Evolutionary conservation across 2,113 vertebrate genomes (phyloP).

Genomic region (Orcinus orca): DNA sequence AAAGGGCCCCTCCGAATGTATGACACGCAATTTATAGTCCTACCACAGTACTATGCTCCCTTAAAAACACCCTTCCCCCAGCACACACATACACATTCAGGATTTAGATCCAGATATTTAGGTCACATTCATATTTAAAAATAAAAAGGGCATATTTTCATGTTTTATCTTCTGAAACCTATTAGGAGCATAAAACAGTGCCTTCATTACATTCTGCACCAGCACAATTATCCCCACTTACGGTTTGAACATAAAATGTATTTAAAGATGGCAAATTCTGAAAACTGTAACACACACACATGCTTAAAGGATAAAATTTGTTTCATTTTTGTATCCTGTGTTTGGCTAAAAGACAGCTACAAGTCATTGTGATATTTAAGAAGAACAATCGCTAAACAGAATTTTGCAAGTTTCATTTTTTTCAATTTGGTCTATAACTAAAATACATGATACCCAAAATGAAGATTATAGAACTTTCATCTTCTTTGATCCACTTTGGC

Average conservation of each 20-base stretch:
- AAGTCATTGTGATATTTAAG: not conserved
- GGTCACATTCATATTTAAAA: slow-evolving; percentile 34
- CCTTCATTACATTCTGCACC: not conserved
- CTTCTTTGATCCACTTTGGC: not conserved
- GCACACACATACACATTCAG: not conserved
- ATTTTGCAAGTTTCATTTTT: not conserved
- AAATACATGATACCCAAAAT: not conserved
- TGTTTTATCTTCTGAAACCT: slow-evolving; percentile 29
- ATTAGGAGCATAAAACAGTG: not conserved
- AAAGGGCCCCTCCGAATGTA: not conserved
- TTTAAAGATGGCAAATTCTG: not conserved
- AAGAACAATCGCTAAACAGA: slow-evolving; percentile 2
- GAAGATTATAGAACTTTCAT: not conserved
- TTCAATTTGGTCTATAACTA: not conserved
- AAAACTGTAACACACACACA: not conserved
- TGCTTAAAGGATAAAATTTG: not conserved
- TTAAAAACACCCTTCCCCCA: not conserved
- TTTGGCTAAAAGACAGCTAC: not conserved
- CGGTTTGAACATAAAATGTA: slow-evolving; percentile 22
- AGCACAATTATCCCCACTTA: not conserved
- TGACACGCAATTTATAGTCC: not conserved
- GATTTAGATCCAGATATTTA: slow-evolving; percentile 30
- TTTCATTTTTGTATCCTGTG: not conserved
- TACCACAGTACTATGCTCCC: not conserved
- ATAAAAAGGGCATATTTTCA: not conserved